Percentiles rank a stretch among this genome's conserved stretches.
phyloP scores from a whole-genome alignment of 1,140 invertebrate species.

The Neocloeon triangulifer region DNA sequence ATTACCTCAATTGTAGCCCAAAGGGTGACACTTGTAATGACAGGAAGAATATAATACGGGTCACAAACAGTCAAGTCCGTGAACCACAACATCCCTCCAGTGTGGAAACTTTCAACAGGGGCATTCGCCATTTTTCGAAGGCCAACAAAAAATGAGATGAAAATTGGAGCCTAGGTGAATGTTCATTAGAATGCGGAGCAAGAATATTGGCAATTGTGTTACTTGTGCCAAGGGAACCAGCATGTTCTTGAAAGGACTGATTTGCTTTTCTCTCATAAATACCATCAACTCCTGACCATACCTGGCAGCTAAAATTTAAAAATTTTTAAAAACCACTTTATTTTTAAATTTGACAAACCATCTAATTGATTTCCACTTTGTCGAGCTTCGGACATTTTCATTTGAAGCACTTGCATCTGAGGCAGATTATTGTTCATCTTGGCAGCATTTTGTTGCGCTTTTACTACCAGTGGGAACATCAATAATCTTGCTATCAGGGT shows the following conservation, averaged over 20 bases:
- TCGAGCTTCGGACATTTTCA: conserved; percentile 62
- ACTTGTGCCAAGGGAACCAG: conserved; percentile 63
- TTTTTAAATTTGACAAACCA: conserved; percentile 19
- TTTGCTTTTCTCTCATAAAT: conserved; percentile 57
- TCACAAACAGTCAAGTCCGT: conserved; percentile 73
- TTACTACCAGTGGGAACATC: conserved; percentile 65
- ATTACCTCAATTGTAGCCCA: conserved; percentile 53
- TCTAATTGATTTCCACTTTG: conserved; percentile 56
- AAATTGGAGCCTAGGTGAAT: conserved; percentile 49
- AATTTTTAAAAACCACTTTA: conserved; percentile 7
- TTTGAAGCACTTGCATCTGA: conserved; percentile 49
- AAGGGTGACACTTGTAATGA: conserved; percentile 62
- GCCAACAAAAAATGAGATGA: conserved; percentile 75
- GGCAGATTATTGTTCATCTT: conserved; percentile 64
- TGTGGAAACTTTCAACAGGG: conserved; percentile 67
- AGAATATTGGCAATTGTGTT: conserved; percentile 7
- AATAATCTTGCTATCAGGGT: conserved; percentile 45
- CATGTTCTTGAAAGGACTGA: conserved; percentile 62
- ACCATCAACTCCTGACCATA: conserved; percentile 47
- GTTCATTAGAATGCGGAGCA: conserved; percentile 6
- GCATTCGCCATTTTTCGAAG: conserved; percentile 61
- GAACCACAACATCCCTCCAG: conserved; percentile 87
- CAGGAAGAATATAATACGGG: conserved; percentile 70
- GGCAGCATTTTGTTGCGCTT: conserved; percentile 49
- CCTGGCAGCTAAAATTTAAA: conserved; percentile 28